These are phyloP conservation scores for Aphelenchoides fujianensis DNA, from an alignment of 1,140 invertebrate genomes.

Conservation along the genomic window DNA sequence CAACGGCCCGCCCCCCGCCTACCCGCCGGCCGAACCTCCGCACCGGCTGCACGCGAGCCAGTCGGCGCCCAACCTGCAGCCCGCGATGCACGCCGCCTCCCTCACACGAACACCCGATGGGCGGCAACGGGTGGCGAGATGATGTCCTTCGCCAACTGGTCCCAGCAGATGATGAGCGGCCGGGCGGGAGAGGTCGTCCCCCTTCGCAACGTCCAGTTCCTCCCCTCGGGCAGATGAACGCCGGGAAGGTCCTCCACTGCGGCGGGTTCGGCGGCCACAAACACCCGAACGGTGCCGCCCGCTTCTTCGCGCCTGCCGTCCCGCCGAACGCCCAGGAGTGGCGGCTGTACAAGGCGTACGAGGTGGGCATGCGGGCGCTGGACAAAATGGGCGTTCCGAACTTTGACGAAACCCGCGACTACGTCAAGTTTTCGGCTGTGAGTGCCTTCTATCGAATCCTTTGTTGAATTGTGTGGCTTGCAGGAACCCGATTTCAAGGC, in stretches of 20 bases:
- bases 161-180: no score
- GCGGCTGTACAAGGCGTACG: conserved; percentile 31
- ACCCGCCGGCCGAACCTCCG: not conserved
- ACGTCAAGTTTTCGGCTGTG: conserved; percentile 36
- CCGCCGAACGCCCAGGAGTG: conserved; percentile 9
- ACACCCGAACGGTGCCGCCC: no score
- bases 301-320: no score
- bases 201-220: not conserved
- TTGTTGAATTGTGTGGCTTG: not conserved
- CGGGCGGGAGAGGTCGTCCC: no score
- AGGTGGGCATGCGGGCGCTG: conserved; percentile 40
- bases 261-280: no score
- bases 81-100: not conserved
- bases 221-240: not conserved
- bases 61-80: conserved; percentile 34
- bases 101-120: conserved; percentile 10
- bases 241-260: not conserved
- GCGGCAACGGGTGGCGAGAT: not conserved
- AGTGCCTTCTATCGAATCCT: conserved; percentile 1
- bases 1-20: not conserved
- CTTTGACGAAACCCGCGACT: conserved; percentile 31
- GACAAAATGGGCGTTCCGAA: conserved; percentile 37
- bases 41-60: conserved; percentile 25
- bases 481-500: conserved; percentile 34
- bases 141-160: no score